Percentiles rank a stretch among this genome's conserved stretches.
Evolutionary conservation across 1,140 invertebrate genomes (phyloP).

Genomic region (Bombus terrestris): DNA sequence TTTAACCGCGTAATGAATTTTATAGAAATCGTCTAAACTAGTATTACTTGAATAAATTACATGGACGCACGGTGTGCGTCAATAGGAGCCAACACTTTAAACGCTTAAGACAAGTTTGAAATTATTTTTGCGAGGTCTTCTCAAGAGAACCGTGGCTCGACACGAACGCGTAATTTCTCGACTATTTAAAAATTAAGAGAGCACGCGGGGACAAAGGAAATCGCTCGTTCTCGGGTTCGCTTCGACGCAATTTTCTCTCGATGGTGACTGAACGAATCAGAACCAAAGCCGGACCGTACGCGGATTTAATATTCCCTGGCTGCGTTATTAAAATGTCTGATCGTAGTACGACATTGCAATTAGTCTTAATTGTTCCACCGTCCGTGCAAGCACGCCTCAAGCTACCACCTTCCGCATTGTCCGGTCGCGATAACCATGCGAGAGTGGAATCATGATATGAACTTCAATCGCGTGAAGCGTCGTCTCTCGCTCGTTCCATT

Average conservation of each 20-base stretch:
- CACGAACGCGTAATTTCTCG: too few relatives aligned
- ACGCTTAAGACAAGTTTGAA: too few relatives aligned
- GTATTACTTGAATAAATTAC: too few relatives aligned
- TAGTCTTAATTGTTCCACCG: slow-evolving; percentile 65
- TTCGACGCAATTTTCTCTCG: neutral
- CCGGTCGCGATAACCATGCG: neutral
- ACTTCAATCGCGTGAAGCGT: neutral
- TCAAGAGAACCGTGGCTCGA: too few relatives aligned
- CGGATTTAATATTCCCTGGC: slow-evolving; percentile 52
- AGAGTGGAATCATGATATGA: slow-evolving; percentile 47
- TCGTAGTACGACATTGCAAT: slow-evolving; percentile 65
- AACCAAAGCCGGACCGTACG: neutral
- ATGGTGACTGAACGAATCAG: neutral
- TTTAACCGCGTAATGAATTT: too few relatives aligned
- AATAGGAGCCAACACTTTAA: too few relatives aligned
- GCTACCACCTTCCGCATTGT: slow-evolving; percentile 63
- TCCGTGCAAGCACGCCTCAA: slow-evolving; percentile 36
- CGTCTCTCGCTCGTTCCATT: neutral
- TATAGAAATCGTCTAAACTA: too few relatives aligned
- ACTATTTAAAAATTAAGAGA: neutral
- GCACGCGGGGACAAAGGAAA: neutral
- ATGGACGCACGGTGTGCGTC: too few relatives aligned
- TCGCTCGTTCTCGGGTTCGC: too few relatives aligned
- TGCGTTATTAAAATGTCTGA: slow-evolving; percentile 57
- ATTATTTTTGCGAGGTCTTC: too few relatives aligned